These are phyloP conservation scores for Drosophila bipectinata DNA, from an alignment of 1,140 invertebrate genomes.

Conservation along the genomic window DNA sequence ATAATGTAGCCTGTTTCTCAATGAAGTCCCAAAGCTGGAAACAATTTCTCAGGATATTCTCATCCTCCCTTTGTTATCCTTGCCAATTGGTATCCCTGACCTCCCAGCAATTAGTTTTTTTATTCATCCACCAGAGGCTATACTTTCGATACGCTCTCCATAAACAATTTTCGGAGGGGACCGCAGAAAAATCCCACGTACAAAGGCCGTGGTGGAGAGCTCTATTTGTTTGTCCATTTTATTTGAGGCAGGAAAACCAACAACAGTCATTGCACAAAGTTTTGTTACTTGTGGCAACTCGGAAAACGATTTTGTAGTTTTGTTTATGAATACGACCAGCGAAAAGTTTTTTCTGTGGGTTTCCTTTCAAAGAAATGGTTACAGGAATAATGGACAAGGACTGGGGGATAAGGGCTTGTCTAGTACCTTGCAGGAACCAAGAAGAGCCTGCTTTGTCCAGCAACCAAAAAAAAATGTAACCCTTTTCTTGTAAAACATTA, in stretches of 20 bases:
- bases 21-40: neutral
- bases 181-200: conserved; percentile 6
- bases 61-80: conserved; percentile 7
- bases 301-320: conserved; percentile 67
- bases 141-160: conserved; percentile 32
- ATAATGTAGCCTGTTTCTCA: neutral
- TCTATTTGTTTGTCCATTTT: conserved; percentile 63
- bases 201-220: conserved; percentile 38
- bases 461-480: neutral
- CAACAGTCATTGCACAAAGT: conserved; percentile 21
- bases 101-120: conserved; percentile 40
- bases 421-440: no score
- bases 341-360: conserved; percentile 1
- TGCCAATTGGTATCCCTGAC: conserved; percentile 9
- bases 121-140: neutral
- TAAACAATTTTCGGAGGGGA: conserved; percentile 52
- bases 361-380: conserved; percentile 5
- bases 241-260: conserved; percentile 49
- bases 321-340: conserved; percentile 54
- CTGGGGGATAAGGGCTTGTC: conserved; percentile 6
- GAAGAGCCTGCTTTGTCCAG: no score
- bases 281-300: conserved; percentile 41
- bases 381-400: conserved; percentile 2
- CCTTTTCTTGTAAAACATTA: neutral
- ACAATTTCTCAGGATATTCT: conserved; percentile 3